Evolutionary conservation across 1,140 invertebrate genomes (phyloP), one percentile per base, ranked within the genome.

Genomic region (Medauroidea extradentata): DNA sequence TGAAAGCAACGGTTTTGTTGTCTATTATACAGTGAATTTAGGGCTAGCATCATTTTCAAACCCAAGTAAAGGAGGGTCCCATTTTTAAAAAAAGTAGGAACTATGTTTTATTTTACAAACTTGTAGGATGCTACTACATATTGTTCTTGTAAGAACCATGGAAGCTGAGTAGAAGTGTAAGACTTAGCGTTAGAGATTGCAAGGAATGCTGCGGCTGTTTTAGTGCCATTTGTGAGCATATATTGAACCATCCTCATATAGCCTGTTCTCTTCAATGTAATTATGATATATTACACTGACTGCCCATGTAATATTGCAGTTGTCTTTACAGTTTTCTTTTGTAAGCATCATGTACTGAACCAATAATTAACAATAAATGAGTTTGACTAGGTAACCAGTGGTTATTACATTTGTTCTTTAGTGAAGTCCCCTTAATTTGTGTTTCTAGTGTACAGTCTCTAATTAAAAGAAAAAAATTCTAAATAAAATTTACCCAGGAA

Each of bases 331-430:
- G 44, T 57, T 57, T 57, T 57, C 56, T 57, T 57, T 57, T 57
- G 56, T 57, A 57, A 57, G 50, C 56, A 57, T 50, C 39, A 49
- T 57, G 56, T 57, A 57, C 56, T 57, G 56, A 57, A 50, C 25
- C 53, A 55, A 46, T 55, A 57, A 57, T 57, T 50, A 57, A 50
- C 42, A 57, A 57, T 57, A 57, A 57, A 57, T 50, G 44, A 57
- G 50, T 51, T 57, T 57, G 56, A 57, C 50, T 57, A 57, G 56
- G 56, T 57, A 57, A 50, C 11, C 29, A 34, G 29, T 34, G 29
- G 4, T 34, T 11, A 34, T 34, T 34, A 34, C 11, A 11, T 34
- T 34, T 7, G 11, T 34, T 34, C 11, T 4, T 34, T 34, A 34
- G n/a, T 34, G 29, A 7, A 34, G 4, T 34, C 29, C 29, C 4